phyloP scores from a whole-genome alignment of 2,888 invertebrate genomes.

The Diachrysia chrysitis region DNA sequence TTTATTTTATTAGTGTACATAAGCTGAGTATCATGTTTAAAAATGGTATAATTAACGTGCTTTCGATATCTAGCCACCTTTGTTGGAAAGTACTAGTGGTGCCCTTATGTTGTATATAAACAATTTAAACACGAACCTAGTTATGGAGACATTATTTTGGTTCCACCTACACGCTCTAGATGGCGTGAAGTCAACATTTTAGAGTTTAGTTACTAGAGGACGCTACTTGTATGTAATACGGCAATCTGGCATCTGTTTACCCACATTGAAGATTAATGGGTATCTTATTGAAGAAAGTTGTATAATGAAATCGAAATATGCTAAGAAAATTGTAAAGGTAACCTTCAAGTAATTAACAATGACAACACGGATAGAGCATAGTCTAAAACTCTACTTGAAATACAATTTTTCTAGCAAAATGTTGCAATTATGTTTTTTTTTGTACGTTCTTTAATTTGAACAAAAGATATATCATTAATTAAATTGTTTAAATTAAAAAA shows the following conservation, averaged over 20 bases:
- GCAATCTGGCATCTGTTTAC: constrained; percentile 7
- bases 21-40: not conserved
- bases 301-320: too few relatives aligned
- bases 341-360: constrained; percentile 18
- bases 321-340: constrained; percentile 8
- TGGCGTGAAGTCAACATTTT: constrained; percentile 21
- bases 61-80: not conserved
- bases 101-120: constrained; percentile 40
- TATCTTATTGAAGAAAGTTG: not conserved
- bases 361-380: constrained; percentile 6
- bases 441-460: too few relatives aligned
- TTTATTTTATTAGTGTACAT: not conserved
- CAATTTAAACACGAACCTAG: constrained; percentile 30
- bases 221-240: constrained; percentile 26
- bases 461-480: too few relatives aligned
- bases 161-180: constrained; percentile 23
- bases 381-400: not conserved
- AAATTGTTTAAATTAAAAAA: too few relatives aligned
- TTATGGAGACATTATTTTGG: constrained; percentile 16
- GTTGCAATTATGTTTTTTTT: not conserved
- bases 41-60: not conserved
- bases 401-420: not conserved
- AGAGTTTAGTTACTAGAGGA: constrained; percentile 36
- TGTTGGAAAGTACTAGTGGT: constrained; percentile 42
- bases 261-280: constrained; percentile 28